These are phyloP conservation scores for Lutra lutra DNA, from an alignment of 2,797 vertebrate species.

Conservation along the genomic window DNA sequence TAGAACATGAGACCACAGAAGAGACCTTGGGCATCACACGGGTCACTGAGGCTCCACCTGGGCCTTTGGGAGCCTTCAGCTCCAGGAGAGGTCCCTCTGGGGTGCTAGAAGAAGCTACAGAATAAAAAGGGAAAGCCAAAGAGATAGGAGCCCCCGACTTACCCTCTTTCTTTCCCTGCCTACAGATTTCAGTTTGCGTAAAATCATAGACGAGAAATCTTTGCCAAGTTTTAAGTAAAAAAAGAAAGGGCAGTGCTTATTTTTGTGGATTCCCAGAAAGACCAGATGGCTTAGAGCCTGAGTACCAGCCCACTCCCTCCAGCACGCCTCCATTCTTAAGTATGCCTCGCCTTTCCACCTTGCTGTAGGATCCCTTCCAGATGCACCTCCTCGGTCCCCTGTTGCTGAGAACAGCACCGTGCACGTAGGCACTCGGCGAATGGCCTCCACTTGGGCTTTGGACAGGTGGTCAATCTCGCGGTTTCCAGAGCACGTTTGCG, in stretches of 20 bases:
- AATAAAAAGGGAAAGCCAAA: background rate
- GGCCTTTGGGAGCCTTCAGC: background rate
- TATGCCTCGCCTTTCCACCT: no score
- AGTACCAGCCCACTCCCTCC: accelerated
- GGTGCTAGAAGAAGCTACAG: background rate
- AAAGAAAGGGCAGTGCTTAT: background rate
- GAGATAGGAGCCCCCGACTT: background rate
- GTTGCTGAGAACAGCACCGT: accelerated
- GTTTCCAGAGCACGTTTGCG: background rate
- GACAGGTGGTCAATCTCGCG: background rate
- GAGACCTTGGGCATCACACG: background rate
- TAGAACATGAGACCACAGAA: background rate
- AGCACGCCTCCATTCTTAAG: background rate
- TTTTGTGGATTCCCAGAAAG: background rate
- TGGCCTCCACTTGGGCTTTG: background rate
- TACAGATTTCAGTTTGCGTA: background rate
- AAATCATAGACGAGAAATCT: background rate
- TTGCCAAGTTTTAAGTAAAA: background rate
- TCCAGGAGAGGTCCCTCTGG: background rate
- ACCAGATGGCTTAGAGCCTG: background rate
- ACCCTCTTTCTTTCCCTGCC: background rate
- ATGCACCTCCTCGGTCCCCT: background rate
- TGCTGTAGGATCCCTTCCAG: background rate
- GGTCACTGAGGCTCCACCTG: background rate
- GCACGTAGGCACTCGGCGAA: accelerated